These are phyloP conservation scores for Rhabditophanes sp. DNA, from an alignment of 2,888 invertebrate species.

Conservation along the genomic window DNA sequence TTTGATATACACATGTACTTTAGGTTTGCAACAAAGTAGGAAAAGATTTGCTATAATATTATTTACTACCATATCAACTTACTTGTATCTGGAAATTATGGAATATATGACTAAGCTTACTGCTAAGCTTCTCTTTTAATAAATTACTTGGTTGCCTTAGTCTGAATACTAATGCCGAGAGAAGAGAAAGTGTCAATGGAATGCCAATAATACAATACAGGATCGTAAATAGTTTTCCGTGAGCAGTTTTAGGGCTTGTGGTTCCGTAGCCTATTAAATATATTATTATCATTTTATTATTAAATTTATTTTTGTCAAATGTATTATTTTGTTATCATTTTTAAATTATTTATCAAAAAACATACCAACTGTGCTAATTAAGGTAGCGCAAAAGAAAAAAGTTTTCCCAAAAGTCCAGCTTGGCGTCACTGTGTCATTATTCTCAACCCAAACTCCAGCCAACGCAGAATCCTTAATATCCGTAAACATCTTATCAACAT, in stretches of 20 bases:
- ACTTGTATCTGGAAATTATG: constrained; percentile 36
- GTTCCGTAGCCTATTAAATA: constrained; percentile 62
- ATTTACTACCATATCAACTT: constrained; percentile 2
- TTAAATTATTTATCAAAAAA: background rate
- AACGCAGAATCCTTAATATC: constrained; percentile 31
- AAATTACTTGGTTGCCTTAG: constrained; percentile 58
- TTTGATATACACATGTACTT: background rate
- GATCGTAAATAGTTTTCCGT: constrained; percentile 74
- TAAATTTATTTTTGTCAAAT: constrained; percentile 1
- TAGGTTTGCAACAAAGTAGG: background rate
- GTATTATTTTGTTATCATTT: constrained; percentile 1
- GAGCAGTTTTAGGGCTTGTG: constrained; percentile 67
- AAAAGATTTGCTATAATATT: background rate
- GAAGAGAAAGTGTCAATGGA: constrained; percentile 65
- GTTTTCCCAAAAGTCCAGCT: constrained; percentile 50
- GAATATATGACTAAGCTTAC: constrained; percentile 58
- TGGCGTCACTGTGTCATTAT: constrained; percentile 62
- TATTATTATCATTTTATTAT: background rate
- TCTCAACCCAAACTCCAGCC: constrained; percentile 52
- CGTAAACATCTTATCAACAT: constrained; percentile 27
- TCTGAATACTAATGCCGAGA: constrained; percentile 66
- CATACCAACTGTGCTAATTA: background rate
- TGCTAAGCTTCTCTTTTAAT: constrained; percentile 57
- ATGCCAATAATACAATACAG: constrained; percentile 66
- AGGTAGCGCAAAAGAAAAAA: background rate